Evolutionary conservation across 2,888 invertebrate species (phyloP), one percentile per base, ranked within the genome.

Genomic region (Operophtera brumata): DNA sequence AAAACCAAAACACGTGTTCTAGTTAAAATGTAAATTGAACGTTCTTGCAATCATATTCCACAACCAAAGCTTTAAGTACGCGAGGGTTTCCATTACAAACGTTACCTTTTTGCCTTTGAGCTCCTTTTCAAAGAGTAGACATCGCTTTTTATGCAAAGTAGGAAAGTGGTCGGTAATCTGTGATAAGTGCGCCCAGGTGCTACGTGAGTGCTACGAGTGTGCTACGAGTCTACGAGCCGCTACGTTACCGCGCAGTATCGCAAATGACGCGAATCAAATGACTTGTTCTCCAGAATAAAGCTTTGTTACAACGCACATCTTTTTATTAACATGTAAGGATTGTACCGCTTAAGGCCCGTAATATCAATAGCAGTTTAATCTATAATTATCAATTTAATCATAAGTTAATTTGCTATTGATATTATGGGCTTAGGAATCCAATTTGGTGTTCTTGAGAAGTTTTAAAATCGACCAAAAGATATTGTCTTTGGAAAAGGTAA

Each of bases 141-240:
- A 67, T 65, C 69, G 70, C 70, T 77, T 73, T 77, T 75, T 74
- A 76, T 77, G 74, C 70, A 73, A 75, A 73, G 63, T 66, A 66
- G 67, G 65, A 59, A 77, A 75, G 68, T 73, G 70, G 66, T 64
- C 64, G 61, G 73, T 78, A 81, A 82, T 80, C 77, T 77, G 67
- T 66, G 67, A 70, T 78, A 78, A 81, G 80, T 76, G 75, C 65
- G 71, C 68, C 53, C 76, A 82, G 80, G 79, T 83, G 80, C 80
- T 79, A 81, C 79, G 73, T 56, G 60, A 64, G 65, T 63, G 75
- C 75, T 78, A 75, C 77, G 75, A 72, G 67, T 57, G 61, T 45
- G 51, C 51, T 56, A 56, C 50, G 48, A 47, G 30, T 26, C 48
- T 40, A 44, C 48, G 51, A 56, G 40, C 40, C 48, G 56, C 59